phyloP scores from a whole-genome alignment of 2,888 invertebrate genomes.

The Harpalus rubripes region DNA sequence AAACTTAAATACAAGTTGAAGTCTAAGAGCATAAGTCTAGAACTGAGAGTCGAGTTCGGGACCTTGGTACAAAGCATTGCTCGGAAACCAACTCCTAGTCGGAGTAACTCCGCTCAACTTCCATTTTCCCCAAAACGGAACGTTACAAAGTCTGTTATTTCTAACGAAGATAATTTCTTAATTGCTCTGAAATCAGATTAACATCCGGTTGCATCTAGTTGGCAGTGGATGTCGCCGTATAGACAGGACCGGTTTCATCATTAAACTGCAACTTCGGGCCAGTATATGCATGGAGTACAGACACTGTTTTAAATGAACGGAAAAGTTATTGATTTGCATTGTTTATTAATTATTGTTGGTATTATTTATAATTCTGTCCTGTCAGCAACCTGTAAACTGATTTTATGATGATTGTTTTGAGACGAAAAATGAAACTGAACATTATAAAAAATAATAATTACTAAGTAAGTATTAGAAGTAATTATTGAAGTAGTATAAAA shows the following conservation, averaged over 20 bases:
- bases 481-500: too few species aligned
- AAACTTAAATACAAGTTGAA: conserved; percentile 37
- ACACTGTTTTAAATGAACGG: too few species aligned
- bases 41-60: not conserved
- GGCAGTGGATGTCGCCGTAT: conserved; percentile 10
- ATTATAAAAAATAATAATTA: too few species aligned
- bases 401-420: too few species aligned
- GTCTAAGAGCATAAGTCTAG: not conserved
- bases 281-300: too few species aligned
- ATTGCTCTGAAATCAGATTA: conserved; percentile 62
- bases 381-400: too few species aligned
- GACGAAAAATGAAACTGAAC: too few species aligned
- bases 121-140: conserved; percentile 28
- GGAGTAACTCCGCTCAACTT: conserved; percentile 22
- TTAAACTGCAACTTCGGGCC: not conserved
- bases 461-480: too few species aligned
- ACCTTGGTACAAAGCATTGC: conserved; percentile 7
- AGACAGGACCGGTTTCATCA: not conserved
- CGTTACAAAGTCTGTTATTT: conserved; percentile 60
- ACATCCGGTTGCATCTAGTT: conserved; percentile 53
- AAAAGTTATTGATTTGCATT: too few species aligned
- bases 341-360: too few species aligned
- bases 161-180: conserved; percentile 65
- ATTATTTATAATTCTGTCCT: too few species aligned
- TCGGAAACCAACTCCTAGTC: conserved; percentile 2